These are phyloP conservation scores for Psittacula echo DNA, from an alignment of 2,797 vertebrate genomes.

Conservation along the genomic window DNA sequence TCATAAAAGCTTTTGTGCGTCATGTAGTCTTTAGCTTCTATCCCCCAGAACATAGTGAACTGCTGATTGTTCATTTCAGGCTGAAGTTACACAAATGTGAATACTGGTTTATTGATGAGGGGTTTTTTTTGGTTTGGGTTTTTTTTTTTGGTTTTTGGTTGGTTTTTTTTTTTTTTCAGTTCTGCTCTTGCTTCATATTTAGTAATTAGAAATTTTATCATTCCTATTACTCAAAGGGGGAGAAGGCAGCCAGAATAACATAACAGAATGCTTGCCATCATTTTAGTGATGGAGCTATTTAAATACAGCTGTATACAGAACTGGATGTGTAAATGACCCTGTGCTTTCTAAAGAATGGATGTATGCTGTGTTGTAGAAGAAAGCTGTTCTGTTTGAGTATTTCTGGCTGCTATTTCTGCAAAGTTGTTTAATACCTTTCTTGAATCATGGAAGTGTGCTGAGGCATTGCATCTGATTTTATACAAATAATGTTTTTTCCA, in stretches of 20 bases:
- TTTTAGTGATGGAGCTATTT: background rate
- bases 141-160: background rate
- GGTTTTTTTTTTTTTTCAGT: too few relatives aligned
- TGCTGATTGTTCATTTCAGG: background rate
- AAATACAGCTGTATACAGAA: background rate
- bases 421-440: background rate
- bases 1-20: background rate
- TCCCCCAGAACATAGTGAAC: background rate
- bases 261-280: rapidly evolving
- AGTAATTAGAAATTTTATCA: background rate
- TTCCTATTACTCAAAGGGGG: background rate
- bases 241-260: background rate
- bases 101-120: too few relatives aligned
- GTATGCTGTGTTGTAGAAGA: background rate
- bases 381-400: background rate
- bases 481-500: background rate
- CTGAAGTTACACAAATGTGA: background rate
- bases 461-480: background rate
- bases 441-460: background rate
- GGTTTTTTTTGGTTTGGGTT: background rate
- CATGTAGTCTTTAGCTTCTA: background rate
- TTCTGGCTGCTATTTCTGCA: background rate
- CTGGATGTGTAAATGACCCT: background rate
- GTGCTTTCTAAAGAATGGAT: background rate
- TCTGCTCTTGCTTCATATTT: background rate